A percentile compares a stretch with the other conserved stretches of the same genome.
Evolutionary conservation across 2,888 invertebrate species (phyloP).

Genomic region (Scaptomyza reducta): DNA sequence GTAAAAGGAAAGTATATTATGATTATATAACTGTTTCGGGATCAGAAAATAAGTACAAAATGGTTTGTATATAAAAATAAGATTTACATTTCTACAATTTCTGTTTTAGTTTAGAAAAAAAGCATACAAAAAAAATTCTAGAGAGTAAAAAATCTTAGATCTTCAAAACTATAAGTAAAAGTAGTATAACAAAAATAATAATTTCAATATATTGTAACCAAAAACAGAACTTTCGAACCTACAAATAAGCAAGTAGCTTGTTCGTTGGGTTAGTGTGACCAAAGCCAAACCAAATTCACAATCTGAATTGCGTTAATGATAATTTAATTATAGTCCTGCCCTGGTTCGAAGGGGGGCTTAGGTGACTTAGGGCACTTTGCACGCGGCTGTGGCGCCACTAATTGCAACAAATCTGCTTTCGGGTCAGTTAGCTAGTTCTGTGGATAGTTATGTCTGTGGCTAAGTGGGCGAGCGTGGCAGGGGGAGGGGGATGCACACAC

Average conservation of each 20-base stretch:
- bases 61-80: too few relatives aligned
- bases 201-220: too few relatives aligned
- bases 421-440: slow-evolving; percentile 63
- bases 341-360: slow-evolving; percentile 47
- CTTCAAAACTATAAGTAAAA: not conserved
- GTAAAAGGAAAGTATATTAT: too few relatives aligned
- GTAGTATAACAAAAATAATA: not conserved
- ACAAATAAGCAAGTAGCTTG: not conserved
- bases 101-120: too few relatives aligned
- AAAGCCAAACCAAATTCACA: slow-evolving; percentile 52
- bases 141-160: not conserved
- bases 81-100: too few relatives aligned
- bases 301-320: slow-evolving; percentile 62
- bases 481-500: not conserved
- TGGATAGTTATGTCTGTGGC: slow-evolving; percentile 27
- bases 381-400: slow-evolving; percentile 60
- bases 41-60: too few relatives aligned
- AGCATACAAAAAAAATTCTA: too few relatives aligned
- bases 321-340: slow-evolving; percentile 66
- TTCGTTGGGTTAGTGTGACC: slow-evolving; percentile 10
- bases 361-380: slow-evolving; percentile 51
- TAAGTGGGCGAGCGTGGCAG: slow-evolving; percentile 1
- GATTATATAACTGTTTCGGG: too few relatives aligned
- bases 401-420: slow-evolving; percentile 74
- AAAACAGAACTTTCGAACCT: not conserved